A percentile compares a stretch with the other conserved stretches of the same genome.
Conservation (phyloP, 2,888 invertebrate genomes). For the Calephelis perditalis region DNA sequence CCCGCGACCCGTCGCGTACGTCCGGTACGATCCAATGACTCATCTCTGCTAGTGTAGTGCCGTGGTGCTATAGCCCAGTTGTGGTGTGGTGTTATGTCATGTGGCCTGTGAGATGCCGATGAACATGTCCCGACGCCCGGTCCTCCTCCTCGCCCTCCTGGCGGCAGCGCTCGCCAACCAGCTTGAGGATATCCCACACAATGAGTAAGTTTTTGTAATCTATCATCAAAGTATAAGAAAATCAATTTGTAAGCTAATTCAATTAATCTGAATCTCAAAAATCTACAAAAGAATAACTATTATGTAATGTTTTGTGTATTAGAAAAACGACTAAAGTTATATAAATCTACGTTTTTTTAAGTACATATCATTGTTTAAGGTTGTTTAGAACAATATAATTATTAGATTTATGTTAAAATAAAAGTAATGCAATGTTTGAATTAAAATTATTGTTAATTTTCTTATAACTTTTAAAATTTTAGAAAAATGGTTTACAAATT, state of each 20-base stretch:
- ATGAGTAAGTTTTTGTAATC: conserved; percentile 83
- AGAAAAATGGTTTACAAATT: no score
- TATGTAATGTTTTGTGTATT: neutral
- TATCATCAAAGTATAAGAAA: neutral
- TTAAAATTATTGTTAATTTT: no score
- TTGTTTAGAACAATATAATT: no score
- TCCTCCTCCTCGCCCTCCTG: conserved; percentile 54
- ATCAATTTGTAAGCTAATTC: neutral
- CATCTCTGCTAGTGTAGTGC: conserved; percentile 55
- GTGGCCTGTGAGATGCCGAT: conserved; percentile 61
- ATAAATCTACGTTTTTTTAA: no score
- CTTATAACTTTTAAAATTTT: no score
- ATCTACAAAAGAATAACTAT: no score
- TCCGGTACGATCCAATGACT: conserved; percentile 47
- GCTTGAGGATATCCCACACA: conserved; percentile 93
- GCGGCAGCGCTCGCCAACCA: conserved; percentile 81
- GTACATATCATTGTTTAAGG: no score
- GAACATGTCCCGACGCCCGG: conserved; percentile 55
- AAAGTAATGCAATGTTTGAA: no score
- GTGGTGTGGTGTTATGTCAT: conserved; percentile 60
- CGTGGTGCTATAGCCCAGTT: conserved; percentile 35
- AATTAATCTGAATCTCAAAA: no score
- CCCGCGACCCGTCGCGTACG: conserved; percentile 52
- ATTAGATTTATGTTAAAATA: no score
- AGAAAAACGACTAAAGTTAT: no score